These are phyloP conservation scores for Platyura marginata DNA, from an alignment of 1,140 invertebrate genomes.

Conservation along the genomic window DNA sequence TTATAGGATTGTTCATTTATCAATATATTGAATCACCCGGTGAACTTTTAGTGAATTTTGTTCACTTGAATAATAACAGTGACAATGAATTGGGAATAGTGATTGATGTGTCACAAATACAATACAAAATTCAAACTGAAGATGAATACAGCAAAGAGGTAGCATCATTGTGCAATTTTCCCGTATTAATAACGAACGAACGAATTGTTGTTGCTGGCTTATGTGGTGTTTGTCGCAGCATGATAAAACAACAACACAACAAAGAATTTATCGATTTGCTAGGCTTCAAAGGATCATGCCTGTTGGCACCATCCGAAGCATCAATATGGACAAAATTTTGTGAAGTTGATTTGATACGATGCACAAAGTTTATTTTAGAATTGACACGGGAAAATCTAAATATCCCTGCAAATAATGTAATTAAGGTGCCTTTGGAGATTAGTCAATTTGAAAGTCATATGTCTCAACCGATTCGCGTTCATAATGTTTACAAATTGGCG, in stretches of 20 bases:
- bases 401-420: slow-evolving; percentile 3
- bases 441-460: slow-evolving; percentile 71
- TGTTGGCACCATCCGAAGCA: slow-evolving; percentile 63
- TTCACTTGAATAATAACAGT: slow-evolving; percentile 12
- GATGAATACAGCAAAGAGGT: neutral
- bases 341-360: slow-evolving; percentile 51
- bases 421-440: slow-evolving; percentile 37
- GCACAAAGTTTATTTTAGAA: slow-evolving; percentile 8
- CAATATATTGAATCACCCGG: neutral
- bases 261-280: slow-evolving; percentile 34
- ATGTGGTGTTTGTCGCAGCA: slow-evolving; percentile 45
- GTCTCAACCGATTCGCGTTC: slow-evolving; percentile 61
- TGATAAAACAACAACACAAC: slow-evolving; percentile 28
- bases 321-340: slow-evolving; percentile 87
- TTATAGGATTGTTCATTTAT: slow-evolving; percentile 1
- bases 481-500: slow-evolving; percentile 69
- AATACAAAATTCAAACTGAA: neutral
- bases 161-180: slow-evolving; percentile 29
- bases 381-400: neutral
- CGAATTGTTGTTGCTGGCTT: slow-evolving; percentile 39
- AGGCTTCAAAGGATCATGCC: slow-evolving; percentile 58
- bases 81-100: slow-evolving; percentile 16
- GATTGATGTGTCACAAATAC: neutral
- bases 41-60: slow-evolving; percentile 9
- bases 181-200: slow-evolving; percentile 33